Base-by-base conservation (phyloP, 1,140 invertebrate species). In the Procambarus virginalis region DNA sequence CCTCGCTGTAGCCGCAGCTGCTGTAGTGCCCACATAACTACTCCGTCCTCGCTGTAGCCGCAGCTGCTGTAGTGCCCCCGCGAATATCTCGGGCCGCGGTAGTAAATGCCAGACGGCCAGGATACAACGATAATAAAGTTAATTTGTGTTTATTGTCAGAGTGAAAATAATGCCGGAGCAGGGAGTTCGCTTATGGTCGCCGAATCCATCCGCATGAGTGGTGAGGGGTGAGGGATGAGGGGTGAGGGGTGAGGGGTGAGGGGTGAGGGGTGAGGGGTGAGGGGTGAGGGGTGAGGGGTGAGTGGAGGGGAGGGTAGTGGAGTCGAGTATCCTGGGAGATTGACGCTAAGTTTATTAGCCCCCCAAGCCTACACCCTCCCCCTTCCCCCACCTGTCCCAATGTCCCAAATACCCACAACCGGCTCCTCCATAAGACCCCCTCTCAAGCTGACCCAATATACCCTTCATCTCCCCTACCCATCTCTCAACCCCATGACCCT, bases 81-180 rank as follows among this genome's bases (percentile, higher is more conserved):
- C 73, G 86, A 70, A 87, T 73, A 46, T 64, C 75, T 55, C 20
- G 48, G 86, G 60, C 48, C 75, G 73, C 34, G 77, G 86, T 45
- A 80, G 86, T 87, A 87, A 87, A 87, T 87, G 86, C 86, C 86
- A 87, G 64, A 46, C 77, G 73, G 77, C 77, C 46, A 80, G 86
- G 86, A 87, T 81, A 78, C 64, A 73, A 46, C 86, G 78, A 87
- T 81, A 87, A 87, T 87, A 87, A 87, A 87, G 78, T 87, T 81
- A 87, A 87, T 87, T 87, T 80, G 86, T 87, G 86, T 87, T 87
- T 75, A 78, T 70, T 81, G 86, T 87, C 86, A 81, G 86, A 70
- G 76, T 87, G 78, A 70, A 87, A 87, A 79, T 87, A 87, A 87
- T 87, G 86, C 86, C 64, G 64, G 48, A 64, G 78, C 46, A 51